A percentile compares a stretch with the other conserved stretches of the same genome.
These are phyloP conservation scores for Upupa epops DNA, from an alignment of 2,113 vertebrate species.

Conservation along the genomic window DNA sequence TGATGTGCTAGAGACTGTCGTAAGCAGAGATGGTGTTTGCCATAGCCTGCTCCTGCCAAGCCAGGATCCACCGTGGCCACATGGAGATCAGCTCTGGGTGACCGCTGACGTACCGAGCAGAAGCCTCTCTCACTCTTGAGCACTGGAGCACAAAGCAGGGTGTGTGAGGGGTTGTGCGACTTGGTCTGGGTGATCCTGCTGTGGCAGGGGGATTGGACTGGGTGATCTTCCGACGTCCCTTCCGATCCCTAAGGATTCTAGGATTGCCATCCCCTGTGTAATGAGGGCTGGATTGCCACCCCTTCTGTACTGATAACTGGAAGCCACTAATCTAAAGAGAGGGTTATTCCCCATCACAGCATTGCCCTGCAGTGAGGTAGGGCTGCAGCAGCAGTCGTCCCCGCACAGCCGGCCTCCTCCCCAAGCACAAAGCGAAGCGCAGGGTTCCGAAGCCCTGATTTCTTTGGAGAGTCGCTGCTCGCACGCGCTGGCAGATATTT, in stretches of 20 bases:
- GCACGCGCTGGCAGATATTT: constrained; percentile 42
- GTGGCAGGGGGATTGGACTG: too few species aligned
- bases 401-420: neutral
- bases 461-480: constrained; percentile 34
- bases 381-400: neutral
- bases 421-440: neutral
- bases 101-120: neutral
- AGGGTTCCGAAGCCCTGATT: constrained; percentile 36
- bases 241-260: too few species aligned
- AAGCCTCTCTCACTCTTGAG: neutral
- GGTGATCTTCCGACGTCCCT: too few species aligned
- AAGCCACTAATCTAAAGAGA: constrained; percentile 12
- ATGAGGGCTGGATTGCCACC: neutral
- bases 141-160: neutral
- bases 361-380: neutral
- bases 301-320: constrained; percentile 16
- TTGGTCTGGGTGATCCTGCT: too few species aligned
- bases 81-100: neutral
- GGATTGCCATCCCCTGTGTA: too few species aligned
- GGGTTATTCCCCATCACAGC: neutral
- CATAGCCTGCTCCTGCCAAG: neutral
- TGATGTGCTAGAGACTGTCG: neutral
- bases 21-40: neutral
- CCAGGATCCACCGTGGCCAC: neutral
- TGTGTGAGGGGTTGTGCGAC: neutral